Evolutionary conservation across 2,888 invertebrate genomes (phyloP).

Genomic region (Acanthopleura granulata): DNA sequence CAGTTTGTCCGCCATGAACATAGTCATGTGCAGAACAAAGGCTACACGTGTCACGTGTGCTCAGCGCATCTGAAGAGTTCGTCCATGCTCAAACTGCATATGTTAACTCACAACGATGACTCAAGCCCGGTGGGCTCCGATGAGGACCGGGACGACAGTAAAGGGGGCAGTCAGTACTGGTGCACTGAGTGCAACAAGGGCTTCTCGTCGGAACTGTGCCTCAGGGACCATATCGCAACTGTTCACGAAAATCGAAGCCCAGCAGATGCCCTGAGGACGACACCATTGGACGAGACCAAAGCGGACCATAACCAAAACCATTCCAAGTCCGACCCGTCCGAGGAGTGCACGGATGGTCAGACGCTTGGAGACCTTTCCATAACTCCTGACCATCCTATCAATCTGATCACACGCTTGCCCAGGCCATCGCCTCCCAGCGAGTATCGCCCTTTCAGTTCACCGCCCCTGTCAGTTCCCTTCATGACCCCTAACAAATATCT

Average conservation of each 20-base stretch:
- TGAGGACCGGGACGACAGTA: slow-evolving; percentile 13
- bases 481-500: neutral
- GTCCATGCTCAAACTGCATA: slow-evolving; percentile 46
- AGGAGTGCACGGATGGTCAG: neutral
- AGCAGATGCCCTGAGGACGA: neutral
- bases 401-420: neutral
- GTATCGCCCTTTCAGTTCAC: neutral
- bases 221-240: slow-evolving; percentile 44
- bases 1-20: slow-evolving; percentile 55
- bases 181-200: slow-evolving; percentile 56
- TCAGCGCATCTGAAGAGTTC: slow-evolving; percentile 45
- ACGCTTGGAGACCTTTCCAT: neutral
- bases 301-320: neutral
- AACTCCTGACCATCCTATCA: neutral
- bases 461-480: neutral
- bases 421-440: neutral
- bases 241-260: slow-evolving; percentile 38
- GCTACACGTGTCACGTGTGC: slow-evolving; percentile 43
- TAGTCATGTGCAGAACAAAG: slow-evolving; percentile 46
- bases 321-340: neutral
- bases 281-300: neutral
- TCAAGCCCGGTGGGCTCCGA: neutral
- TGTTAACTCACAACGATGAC: slow-evolving; percentile 36
- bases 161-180: slow-evolving; percentile 44
- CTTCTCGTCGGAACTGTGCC: slow-evolving; percentile 43